Evolutionary conservation across 2,113 vertebrate species (phyloP).

Genomic region (Mesitornis unicolor): DNA sequence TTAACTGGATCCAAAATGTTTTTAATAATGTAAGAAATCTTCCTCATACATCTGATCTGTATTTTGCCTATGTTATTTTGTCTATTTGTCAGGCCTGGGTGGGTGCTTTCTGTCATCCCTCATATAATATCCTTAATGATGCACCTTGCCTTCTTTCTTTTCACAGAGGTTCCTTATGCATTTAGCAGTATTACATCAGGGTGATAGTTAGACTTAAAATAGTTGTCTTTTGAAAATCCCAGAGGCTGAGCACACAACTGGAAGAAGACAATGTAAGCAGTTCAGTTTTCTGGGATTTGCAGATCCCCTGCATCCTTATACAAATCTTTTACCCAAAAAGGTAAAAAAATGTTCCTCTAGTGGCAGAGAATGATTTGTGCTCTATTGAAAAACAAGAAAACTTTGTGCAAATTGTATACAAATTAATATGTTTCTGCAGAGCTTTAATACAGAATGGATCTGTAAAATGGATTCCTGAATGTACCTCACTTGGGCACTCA

Average conservation of each 20-base stretch:
- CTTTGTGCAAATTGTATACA: neutral
- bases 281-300: neutral
- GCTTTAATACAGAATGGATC: neutral
- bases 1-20: neutral
- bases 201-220: neutral
- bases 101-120: neutral
- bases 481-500: neutral
- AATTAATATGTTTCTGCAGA: neutral
- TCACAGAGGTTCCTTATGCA: neutral
- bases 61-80: neutral
- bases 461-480: neutral
- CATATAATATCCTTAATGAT: neutral
- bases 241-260: neutral
- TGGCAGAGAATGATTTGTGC: neutral
- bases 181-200: neutral
- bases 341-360: neutral
- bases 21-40: neutral
- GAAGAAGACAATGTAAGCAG: neutral
- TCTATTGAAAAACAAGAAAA: neutral
- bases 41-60: neutral
- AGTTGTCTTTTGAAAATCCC: neutral
- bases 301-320: neutral
- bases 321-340: neutral
- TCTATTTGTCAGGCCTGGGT: neutral
- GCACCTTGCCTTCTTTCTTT: neutral